A percentile compares a stretch with the other conserved stretches of the same genome.
Conservation (phyloP, 2,113 vertebrate genomes). For the Mustelus asterias region DNA sequence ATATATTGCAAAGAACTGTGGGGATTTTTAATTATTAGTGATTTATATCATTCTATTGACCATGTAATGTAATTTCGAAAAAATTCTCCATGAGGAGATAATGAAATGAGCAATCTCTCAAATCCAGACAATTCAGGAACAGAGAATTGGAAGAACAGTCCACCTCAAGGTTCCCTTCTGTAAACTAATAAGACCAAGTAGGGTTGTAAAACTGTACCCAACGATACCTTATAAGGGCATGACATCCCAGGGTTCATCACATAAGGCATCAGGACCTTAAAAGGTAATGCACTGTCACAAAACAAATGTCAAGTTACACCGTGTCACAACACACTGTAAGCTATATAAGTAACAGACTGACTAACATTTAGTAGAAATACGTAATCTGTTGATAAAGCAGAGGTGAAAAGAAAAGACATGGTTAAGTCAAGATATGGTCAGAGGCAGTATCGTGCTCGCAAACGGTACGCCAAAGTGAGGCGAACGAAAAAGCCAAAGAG, state of each 20-base stretch:
- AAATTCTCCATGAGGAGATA: not conserved
- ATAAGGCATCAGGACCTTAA: not conserved
- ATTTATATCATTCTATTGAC: not conserved
- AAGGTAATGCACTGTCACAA: not conserved
- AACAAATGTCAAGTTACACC: not conserved
- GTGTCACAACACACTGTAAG: not conserved
- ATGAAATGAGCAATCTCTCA: not conserved
- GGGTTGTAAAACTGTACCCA: not conserved
- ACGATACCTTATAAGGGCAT: constrained; percentile 1
- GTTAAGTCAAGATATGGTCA: not conserved
- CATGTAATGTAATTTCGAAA: not conserved
- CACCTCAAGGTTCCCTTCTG: not conserved
- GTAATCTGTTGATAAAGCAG: not conserved
- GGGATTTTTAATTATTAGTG: not conserved
- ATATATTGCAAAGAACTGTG: not conserved
- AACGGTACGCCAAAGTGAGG: not conserved
- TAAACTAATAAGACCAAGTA: not conserved
- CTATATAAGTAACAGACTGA: not conserved
- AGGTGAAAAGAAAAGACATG: not conserved
- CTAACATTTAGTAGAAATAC: not conserved
- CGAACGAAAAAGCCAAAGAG: not conserved
- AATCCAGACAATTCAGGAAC: not conserved
- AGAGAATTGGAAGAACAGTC: not conserved
- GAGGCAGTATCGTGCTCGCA: not conserved
- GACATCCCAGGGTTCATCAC: not conserved